These are phyloP conservation scores for human DNA, from an alignment of 2,113 vertebrate species.

Conservation along the genomic window DNA sequence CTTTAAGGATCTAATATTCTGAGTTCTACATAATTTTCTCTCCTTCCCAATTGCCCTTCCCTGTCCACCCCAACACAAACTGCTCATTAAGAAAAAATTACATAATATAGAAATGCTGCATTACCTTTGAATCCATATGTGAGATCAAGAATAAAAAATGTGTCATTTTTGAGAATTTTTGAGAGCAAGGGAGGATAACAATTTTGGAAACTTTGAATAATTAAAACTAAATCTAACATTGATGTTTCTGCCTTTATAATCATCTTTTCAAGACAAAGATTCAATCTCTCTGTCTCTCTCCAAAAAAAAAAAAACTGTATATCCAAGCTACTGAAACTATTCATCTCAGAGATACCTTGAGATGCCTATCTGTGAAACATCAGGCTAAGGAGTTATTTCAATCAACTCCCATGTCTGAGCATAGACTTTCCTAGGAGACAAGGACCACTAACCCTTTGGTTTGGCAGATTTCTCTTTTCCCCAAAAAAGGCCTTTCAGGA, in stretches of 20 bases:
- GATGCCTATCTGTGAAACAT: not conserved
- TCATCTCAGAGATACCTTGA: not conserved
- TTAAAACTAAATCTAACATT: constrained; percentile 65
- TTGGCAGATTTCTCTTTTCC: not conserved
- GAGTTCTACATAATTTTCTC: not conserved
- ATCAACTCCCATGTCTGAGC: not conserved
- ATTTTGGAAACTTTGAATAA: constrained; percentile 77
- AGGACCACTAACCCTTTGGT: not conserved
- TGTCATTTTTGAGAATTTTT: constrained; percentile 26
- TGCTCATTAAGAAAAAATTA: not conserved
- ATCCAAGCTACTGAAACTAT: not conserved
- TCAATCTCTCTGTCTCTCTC: not conserved
- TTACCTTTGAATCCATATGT: not conserved
- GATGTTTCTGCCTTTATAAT: constrained; percentile 7
- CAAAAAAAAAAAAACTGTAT: not conserved
- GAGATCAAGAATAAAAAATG: constrained; percentile 57
- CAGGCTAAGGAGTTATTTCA: not conserved
- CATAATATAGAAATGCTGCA: not conserved
- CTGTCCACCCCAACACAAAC: not conserved
- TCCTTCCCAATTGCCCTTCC: not conserved
- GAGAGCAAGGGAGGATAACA: constrained; percentile 67
- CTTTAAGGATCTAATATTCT: not conserved
- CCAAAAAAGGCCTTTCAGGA: not conserved
- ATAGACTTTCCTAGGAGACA: not conserved
- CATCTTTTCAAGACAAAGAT: constrained; percentile 11